Base-by-base conservation (phyloP, 2,888 invertebrate genomes). In the Elgonia sp. region DNA sequence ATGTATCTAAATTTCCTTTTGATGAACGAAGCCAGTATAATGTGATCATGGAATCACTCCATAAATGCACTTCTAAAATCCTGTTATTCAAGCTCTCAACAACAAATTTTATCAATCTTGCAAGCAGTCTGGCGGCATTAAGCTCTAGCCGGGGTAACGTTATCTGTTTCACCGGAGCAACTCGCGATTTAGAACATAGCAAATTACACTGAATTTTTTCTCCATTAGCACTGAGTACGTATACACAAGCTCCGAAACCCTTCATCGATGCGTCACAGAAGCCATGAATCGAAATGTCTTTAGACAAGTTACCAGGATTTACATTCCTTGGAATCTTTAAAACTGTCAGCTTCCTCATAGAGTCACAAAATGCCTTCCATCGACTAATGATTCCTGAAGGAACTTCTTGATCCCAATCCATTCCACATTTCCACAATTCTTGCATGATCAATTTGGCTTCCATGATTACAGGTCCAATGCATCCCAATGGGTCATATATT, bases 341-440 rank as follows among this genome's bases (percentile, higher is more conserved):
- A 4, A 4, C 6, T 18, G 7, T 18, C 4, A 55, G 20, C 1
- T 21, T 6, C 60, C 7, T 9, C 3, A 62, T 46, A 10, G 63
- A 63, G 39, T 40, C n/a, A 21, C 40, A 63, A 40, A 63, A 29
- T 29, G 6, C n/a, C 9, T 63, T 40, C 62, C 62, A 62, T 62
- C 62, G 6, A 29, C 12, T 37, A 16, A 4, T 1, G 37, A 62
- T 62, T 2, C 40, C 42, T 16, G 39, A 0, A 2, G 80, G 39
- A 16, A 84, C 21, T 18, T n/a, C 16, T 9, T 77, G 55, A 62
- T 89, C 73, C 87, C 86, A 20, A 57, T 57, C 60, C 12, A 76
- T 7, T 16, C 53, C n/a, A 53, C 53, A 37, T 62, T 53, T 76
- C 76, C 76, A 76, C 18, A 65, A 29, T 37, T 65, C 76, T 12